Evolutionary conservation across 2,888 invertebrate genomes (phyloP), one percentile per base, ranked within the genome.

Genomic region (Galerucella calmariensis): DNA sequence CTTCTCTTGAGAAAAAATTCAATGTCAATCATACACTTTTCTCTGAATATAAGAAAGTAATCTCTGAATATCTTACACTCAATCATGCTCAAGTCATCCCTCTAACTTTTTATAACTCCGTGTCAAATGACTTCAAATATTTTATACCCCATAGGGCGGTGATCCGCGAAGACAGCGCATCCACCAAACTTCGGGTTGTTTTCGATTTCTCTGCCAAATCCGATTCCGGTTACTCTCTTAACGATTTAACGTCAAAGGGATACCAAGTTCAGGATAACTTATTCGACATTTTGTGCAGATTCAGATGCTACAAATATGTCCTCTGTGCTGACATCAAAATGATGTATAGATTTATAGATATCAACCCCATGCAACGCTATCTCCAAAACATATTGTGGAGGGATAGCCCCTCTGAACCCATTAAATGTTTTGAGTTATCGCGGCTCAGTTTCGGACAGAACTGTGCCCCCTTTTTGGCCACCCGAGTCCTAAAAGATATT

Each of bases 401-500:
- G 12, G 46, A 46, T 12, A 46, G 11, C 3, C 46, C 46, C 5
- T 46, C 46, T 20, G 56, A 56, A 10, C 9, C 56, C n/a, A 8
- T 59, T 27, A 8, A 59, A 59, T 59, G 58, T 59, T 24, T 59
- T 9, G 6, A 59, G 12, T 59, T 59, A 24, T 24, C 24, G 2
- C 4, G 58, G 9, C 58, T 59, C 27, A 59, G 58, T 59, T 59
- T 59, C 27, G 58, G 58, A 12, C 58, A 59, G 10, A 59, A 59
- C 12, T 24, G 58, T 59, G 20, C 58, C 27, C 58, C 56, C n/a
- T 56, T 56, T 16, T 16, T 56, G n/a, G 56, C 56, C 14, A 56
- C 56, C 16, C 14, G 56, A 14, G 56, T 56, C 12, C 56, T 56
- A 11, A 56, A 56, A 12, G 16, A 56, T 16, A 56, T 56, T 16